These are phyloP conservation scores for Aurelia sp. DNA, from an alignment of 30 jellyfish, hydroid and myxozoan species.

Conservation along the genomic window DNA sequence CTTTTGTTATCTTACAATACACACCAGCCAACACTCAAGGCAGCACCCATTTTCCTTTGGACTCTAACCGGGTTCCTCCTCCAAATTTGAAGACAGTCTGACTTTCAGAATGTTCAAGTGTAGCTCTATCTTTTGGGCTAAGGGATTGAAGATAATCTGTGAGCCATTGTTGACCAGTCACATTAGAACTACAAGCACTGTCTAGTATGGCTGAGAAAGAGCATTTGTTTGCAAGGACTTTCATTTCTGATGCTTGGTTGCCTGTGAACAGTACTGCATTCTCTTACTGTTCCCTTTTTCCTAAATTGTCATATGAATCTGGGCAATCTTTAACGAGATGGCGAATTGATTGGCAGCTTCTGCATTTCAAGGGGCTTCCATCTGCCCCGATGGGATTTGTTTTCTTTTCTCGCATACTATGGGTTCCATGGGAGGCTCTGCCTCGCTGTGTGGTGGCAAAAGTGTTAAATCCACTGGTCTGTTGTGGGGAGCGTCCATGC, in stretches of 20 bases:
- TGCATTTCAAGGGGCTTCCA: too few relatives aligned
- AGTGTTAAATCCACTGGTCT: background rate
- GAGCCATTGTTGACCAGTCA: conserved; percentile 53
- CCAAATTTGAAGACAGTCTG: conserved; percentile 26
- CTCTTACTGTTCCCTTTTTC: too few relatives aligned
- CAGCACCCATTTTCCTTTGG: conserved; percentile 8
- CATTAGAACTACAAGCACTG: too few relatives aligned
- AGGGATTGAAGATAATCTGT: conserved; percentile 11
- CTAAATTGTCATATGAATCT: too few relatives aligned
- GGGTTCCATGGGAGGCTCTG: conserved; percentile 1
- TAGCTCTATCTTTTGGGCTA: background rate
- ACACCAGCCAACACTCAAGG: conserved; percentile 21
- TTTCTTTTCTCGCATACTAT: background rate
- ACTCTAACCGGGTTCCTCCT: too few relatives aligned
- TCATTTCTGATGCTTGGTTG: too few relatives aligned
- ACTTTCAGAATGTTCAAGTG: conserved; percentile 11
- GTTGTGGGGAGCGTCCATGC: conserved; percentile 16
- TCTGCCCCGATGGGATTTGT: too few relatives aligned
- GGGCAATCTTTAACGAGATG: too few relatives aligned
- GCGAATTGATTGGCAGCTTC: too few relatives aligned
- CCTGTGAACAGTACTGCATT: too few relatives aligned
- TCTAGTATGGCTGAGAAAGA: too few relatives aligned
- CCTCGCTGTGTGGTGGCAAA: conserved; percentile 18
- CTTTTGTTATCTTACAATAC: background rate
- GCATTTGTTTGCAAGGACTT: too few relatives aligned